Evolutionary conservation across 2,113 vertebrate genomes (phyloP).

Genomic region (Tychaedon coryphoeus): DNA sequence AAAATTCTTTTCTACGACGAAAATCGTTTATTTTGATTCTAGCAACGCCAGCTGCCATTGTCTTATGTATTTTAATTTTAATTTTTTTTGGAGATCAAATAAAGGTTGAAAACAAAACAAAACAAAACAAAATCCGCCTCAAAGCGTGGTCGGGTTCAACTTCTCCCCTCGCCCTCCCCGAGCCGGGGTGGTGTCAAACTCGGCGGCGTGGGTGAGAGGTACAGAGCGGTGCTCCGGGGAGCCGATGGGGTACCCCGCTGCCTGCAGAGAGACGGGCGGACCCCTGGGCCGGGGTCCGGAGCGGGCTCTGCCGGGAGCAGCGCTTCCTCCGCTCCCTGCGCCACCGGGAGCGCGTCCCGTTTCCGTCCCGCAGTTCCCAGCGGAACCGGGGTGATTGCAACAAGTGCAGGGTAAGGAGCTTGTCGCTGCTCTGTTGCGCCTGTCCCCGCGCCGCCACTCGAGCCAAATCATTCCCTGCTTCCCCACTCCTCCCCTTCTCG

Average conservation of each 20-base stretch:
- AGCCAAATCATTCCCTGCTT: not conserved
- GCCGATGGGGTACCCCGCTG: not conserved
- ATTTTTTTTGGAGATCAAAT: slow-evolving; percentile 64
- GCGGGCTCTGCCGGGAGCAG: not conserved
- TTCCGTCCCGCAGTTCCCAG: not conserved
- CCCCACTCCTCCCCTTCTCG: not conserved
- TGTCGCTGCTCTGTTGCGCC: not conserved
- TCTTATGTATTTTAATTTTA: slow-evolving; percentile 64
- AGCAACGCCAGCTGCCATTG: slow-evolving; percentile 83
- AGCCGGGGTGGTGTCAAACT: not conserved
- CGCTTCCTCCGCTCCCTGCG: not conserved
- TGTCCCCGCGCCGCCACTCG: not conserved
- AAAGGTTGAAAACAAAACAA: not conserved
- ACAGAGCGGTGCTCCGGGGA: not conserved
- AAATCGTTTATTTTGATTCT: slow-evolving; percentile 79
- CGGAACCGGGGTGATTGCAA: not conserved
- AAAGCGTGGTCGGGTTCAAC: not conserved
- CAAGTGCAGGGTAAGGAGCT: not conserved
- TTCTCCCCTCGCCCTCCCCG: not conserved
- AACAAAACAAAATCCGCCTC: not conserved
- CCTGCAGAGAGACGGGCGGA: not conserved
- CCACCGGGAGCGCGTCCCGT: not conserved
- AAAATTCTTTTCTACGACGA: slow-evolving; percentile 73
- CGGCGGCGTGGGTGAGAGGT: not conserved
- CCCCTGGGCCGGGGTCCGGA: no score